phyloP scores from a whole-genome alignment of 35 echinoderm and acorn worm species.

The Ophiothrix spiculata region DNA sequence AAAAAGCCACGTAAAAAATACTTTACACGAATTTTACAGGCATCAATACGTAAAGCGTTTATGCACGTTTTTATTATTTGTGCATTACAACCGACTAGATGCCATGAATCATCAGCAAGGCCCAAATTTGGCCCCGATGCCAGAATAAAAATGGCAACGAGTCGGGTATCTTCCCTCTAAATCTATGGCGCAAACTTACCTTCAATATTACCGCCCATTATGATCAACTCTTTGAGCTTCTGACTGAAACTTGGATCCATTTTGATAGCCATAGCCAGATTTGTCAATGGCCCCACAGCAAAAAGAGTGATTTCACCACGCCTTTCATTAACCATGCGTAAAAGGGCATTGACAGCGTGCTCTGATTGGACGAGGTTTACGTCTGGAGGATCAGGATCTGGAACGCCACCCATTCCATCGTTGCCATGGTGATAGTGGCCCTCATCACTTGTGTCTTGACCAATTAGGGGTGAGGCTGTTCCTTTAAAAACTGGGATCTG shows the following conservation, averaged over 20 bases:
- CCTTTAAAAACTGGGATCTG: conserved; percentile 86
- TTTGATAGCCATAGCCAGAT: conserved; percentile 77
- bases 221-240: conserved; percentile 74
- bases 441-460: neutral
- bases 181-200: no score
- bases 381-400: conserved; percentile 19
- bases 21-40: no score
- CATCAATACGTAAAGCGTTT: no score
- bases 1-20: no score
- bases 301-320: conserved; percentile 79
- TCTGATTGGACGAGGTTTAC: conserved; percentile 58
- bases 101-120: no score
- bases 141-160: no score
- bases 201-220: conserved; percentile 88
- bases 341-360: conserved; percentile 67
- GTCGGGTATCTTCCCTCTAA: no score
- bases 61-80: no score
- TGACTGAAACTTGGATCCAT: conserved; percentile 75
- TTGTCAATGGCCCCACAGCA: conserved; percentile 93
- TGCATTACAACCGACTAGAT: no score
- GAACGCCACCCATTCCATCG: conserved; percentile 72
- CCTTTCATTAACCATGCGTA: conserved; percentile 70
- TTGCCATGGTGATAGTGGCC: conserved; percentile 56
- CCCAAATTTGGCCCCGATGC: no score
- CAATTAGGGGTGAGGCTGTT: conserved; percentile 19